Percentiles rank a stretch among this genome's conserved stretches.
phyloP scores from a whole-genome alignment of 1,140 invertebrate species.

The Hesperophylax magnus region DNA sequence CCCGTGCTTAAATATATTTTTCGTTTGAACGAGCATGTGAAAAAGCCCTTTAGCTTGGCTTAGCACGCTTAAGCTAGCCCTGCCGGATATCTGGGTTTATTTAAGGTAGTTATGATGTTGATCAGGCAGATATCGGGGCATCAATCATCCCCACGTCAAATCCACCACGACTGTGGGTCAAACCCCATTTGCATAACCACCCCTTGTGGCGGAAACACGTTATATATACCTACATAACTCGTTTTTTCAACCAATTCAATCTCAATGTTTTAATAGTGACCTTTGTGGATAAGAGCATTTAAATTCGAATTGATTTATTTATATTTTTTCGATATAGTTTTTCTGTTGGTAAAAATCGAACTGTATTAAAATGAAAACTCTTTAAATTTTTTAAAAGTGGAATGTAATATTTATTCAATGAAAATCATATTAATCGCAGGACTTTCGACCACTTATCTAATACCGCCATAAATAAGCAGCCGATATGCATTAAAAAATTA shows the following conservation, averaged over 20 bases:
- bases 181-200: slow-evolving; percentile 15
- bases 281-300: no score
- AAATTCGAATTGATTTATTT: no score
- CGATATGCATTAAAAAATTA: no score
- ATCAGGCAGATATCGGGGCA: slow-evolving; percentile 7
- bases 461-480: no score
- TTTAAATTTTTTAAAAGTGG: no score
- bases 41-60: slow-evolving; percentile 15
- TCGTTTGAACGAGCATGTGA: slow-evolving; percentile 24
- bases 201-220: not conserved
- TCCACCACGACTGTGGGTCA: slow-evolving; percentile 3
- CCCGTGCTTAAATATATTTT: not conserved
- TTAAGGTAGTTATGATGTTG: slow-evolving; percentile 9
- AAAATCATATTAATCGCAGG: no score
- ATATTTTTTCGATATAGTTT: no score
- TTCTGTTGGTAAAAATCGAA: no score
- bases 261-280: no score
- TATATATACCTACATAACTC: slow-evolving; percentile 11
- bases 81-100: slow-evolving; percentile 8
- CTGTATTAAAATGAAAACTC: no score
- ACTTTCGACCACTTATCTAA: no score
- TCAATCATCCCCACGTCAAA: slow-evolving; percentile 20
- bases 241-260: not conserved
- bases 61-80: not conserved
- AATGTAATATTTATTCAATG: no score